Percentiles rank a stretch among this genome's conserved stretches.
These are phyloP conservation scores for Peribatodes rhomboidaria DNA, from an alignment of 2,888 invertebrate species.

Conservation along the genomic window DNA sequence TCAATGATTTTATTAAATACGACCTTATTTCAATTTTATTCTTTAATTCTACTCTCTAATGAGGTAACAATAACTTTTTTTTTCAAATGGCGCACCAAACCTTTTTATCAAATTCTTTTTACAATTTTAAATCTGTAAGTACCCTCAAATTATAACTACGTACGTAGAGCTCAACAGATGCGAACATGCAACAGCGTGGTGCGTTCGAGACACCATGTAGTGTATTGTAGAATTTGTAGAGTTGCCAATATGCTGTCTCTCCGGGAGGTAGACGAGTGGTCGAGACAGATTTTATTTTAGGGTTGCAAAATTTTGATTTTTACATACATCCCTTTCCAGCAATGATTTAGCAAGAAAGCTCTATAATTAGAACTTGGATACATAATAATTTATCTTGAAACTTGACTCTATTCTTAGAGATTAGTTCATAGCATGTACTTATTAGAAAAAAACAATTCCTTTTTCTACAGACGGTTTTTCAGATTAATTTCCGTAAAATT, in stretches of 20 bases:
- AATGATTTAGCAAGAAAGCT: not conserved
- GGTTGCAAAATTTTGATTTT: not conserved
- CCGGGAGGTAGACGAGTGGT: slow-evolving; percentile 49
- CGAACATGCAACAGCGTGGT: not conserved
- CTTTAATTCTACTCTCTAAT: no score
- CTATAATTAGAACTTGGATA: not conserved
- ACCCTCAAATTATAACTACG: slow-evolving; percentile 24
- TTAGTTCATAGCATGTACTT: no score
- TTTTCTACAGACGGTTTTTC: no score
- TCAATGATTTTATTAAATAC: no score
- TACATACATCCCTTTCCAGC: not conserved
- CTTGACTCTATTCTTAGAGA: no score
- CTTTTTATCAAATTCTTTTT: not conserved
- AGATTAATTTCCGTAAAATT: no score
- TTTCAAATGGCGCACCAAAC: not conserved
- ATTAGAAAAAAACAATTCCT: no score
- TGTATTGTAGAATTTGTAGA: slow-evolving; percentile 40
- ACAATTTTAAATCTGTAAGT: slow-evolving; percentile 6
- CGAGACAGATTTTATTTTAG: not conserved
- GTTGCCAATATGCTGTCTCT: slow-evolving; percentile 59
- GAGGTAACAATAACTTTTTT: no score
- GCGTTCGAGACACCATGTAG: slow-evolving; percentile 19
- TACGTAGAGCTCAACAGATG: slow-evolving; percentile 15
- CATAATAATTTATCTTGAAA: no score
- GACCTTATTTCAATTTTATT: no score